A percentile compares a stretch with the other conserved stretches of the same genome.
Conservation (phyloP, 2,113 vertebrate species). For the Catharus fuscescens region DNA sequence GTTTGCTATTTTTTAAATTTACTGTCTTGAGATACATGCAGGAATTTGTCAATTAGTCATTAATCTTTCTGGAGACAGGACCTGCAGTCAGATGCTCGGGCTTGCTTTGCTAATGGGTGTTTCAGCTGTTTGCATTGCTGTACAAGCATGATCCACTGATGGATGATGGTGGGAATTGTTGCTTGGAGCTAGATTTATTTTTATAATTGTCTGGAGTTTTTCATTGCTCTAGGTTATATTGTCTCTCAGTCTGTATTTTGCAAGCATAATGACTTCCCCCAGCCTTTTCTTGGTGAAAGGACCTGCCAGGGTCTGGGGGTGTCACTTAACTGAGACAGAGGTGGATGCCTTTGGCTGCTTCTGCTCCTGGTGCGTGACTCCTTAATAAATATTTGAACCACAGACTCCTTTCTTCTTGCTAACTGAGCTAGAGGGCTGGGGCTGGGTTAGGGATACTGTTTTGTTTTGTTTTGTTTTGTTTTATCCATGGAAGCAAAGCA, state of each 20-base stretch:
- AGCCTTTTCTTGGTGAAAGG: neutral
- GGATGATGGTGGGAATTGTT: neutral
- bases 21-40: neutral
- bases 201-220: neutral
- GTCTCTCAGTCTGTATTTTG: neutral
- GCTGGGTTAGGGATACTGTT: neutral
- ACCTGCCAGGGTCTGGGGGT: neutral
- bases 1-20: neutral
- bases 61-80: neutral
- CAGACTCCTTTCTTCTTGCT: neutral
- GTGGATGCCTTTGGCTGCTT: neutral
- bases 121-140: neutral
- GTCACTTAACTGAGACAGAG: neutral
- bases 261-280: neutral
- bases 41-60: neutral
- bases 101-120: neutral
- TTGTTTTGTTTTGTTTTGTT: neutral
- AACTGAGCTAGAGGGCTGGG: neutral
- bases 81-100: neutral
- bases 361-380: neutral
- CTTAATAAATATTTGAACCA: neutral
- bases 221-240: neutral
- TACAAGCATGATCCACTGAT: neutral
- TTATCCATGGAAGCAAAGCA: rapidly evolving
- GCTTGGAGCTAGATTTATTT: neutral